Base-by-base conservation (phyloP, 1,140 invertebrate genomes). In the Hypsibius dujardini region DNA sequence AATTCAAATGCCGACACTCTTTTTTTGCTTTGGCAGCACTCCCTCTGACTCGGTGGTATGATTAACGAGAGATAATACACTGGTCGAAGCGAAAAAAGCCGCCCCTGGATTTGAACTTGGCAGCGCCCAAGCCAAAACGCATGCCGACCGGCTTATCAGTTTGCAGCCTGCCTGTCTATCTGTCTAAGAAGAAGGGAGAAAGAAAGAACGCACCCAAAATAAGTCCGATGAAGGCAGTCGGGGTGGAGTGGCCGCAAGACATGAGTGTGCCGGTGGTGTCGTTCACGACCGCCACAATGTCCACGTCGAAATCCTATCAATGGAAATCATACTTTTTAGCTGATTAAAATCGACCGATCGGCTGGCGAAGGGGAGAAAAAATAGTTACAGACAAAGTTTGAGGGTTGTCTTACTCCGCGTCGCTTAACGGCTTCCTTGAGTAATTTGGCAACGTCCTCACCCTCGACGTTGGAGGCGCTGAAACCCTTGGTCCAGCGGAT, bases 221-320 rank as follows among this genome's bases (percentile, higher is more conserved):
- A 69, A 96, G 84, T 76, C 91, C 91, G 78, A 95, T 84, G 76
- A 87, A 84, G 81, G 92, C 95, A 76, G 88, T 85, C 73, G 83
- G 85, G 76, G 95, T 90, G 77, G 90, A 88, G 85, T 92, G 91
- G 70, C 93, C 92, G 81, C 93, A 97, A 1, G 94, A 95, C 92
- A 98, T 95, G 69, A 98, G 83, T 40, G 93, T 94, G 70, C 95
- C 95, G 2, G 92, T 95, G 46, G 95, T 95, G 78, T 98, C 95
- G 79, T 98, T 98, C 73, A 98, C 84, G 74, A 97, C 89, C 71
- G 92, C 95, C 81, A 92, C 88, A 72, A 96, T 89, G 74, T 90
- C 86, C 75, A 98, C 90, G 74, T 88, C 82, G 70, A 94, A 83
- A 77, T 90, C 90, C 89, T 92, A 81, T 47, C 76, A 76, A 70